Conservation (phyloP, 2,113 vertebrate genomes). For the Aldabrachelys gigantea region DNA sequence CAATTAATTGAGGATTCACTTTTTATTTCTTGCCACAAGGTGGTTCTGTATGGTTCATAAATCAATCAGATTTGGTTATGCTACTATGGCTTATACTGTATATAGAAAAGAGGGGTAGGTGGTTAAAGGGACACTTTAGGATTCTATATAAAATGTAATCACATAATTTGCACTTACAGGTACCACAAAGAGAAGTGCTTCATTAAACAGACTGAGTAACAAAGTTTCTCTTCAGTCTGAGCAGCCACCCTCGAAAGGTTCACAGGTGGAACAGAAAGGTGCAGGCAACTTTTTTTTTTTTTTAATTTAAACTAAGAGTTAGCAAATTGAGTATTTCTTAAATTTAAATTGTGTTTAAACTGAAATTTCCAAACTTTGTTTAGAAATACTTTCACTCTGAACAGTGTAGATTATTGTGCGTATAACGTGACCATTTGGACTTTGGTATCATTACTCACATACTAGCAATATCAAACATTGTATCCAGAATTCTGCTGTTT, state of each 20-base stretch:
- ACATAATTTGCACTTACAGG: constrained; percentile 78
- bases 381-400: neutral
- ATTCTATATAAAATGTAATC: constrained; percentile 36
- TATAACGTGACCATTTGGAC: neutral
- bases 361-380: neutral
- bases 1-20: neutral
- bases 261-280: constrained; percentile 88
- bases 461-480: neutral
- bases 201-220: constrained; percentile 91
- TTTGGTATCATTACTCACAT: fast-evolving
- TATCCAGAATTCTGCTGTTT: neutral
- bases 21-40: constrained; percentile 7
- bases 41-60: neutral
- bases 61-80: constrained; percentile 14
- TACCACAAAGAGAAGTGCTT: constrained; percentile 87
- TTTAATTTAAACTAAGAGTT: neutral
- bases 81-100: neutral
- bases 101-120: constrained; percentile 10
- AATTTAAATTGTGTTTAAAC: neutral
- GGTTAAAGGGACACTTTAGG: constrained; percentile 20
- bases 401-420: neutral
- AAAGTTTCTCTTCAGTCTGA: constrained; percentile 84
- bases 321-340: constrained; percentile 11
- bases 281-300: constrained; percentile 69
- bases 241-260: constrained; percentile 81